A percentile compares a stretch with the other conserved stretches of the same genome.
phyloP scores from a whole-genome alignment of 2,113 vertebrate genomes.

The Bagarius yarrelli region DNA sequence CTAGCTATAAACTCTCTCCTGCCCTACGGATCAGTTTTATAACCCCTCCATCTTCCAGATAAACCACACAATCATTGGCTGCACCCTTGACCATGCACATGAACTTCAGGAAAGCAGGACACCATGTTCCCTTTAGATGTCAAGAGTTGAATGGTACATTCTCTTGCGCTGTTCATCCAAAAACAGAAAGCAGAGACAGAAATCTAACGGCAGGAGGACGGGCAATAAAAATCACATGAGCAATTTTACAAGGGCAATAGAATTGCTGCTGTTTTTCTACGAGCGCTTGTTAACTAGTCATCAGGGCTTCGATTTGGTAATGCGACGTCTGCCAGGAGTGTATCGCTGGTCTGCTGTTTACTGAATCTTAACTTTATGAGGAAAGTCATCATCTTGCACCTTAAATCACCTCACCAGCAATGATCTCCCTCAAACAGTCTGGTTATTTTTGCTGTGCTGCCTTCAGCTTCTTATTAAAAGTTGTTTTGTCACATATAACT shows the following conservation, averaged over 20 bases:
- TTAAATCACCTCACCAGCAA: neutral
- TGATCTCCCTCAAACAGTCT: neutral
- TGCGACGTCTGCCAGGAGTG: neutral
- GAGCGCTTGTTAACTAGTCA: neutral
- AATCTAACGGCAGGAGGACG: neutral
- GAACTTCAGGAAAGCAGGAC: neutral
- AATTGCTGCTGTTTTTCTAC: neutral
- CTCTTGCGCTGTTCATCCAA: neutral
- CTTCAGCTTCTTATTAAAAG: neutral
- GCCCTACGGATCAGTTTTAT: neutral
- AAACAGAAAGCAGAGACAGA: neutral
- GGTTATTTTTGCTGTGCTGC: neutral
- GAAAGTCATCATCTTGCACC: neutral
- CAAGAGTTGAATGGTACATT: neutral
- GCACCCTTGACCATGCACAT: neutral
- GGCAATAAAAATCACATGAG: conserved; percentile 1
- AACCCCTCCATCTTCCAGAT: conserved; percentile 9
- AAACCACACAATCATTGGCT: neutral
- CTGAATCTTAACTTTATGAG: neutral
- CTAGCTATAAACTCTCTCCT: neutral
- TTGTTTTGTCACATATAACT: neutral
- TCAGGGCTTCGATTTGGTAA: neutral
- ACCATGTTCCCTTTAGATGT: neutral
- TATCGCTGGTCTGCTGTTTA: neutral
- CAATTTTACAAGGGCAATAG: neutral